Evolutionary conservation across 2,113 vertebrate species (phyloP), one percentile per base, ranked within the genome.

Genomic region (Thomomys bottae): DNA sequence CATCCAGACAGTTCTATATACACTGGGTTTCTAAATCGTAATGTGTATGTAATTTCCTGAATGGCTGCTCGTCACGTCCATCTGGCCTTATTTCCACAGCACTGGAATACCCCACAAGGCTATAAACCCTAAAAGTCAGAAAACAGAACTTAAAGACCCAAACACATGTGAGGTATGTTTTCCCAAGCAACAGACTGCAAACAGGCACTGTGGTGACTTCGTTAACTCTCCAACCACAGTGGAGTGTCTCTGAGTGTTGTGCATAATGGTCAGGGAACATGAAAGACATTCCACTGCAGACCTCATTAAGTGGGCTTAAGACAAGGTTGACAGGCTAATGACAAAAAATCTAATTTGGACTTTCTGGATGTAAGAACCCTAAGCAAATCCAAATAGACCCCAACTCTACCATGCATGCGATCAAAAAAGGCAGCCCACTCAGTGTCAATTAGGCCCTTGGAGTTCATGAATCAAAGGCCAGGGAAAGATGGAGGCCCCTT

Each of bases 1-100:
- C 92, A 96, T 95, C 94, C 95, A 95, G 95, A 94, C 91, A 96
- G 96, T 96, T 95, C 96, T 97, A 96, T 97, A 96, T 89, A 96
- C 90, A 30, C 91, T 93, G 94, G 95, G 83, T 95, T 94, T 87
- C 84, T 67, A 71, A 95, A 92, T 93, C 93, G 95, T 80, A 96
- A 90, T 96, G 96, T 95, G 94, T 96, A 64, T 88, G 87, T 89
- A 94, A 95, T 96, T 95, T 94, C 93, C 95, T 61, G 92, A 96
- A 94, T 93, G 96, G 92, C 95, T 96, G 95, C 72, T 89, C 92
- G 96, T 96, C 93, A 92, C 66, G 93, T 95, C 96, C 96, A 96
- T 96, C 96, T 97, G 96, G 38, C 95, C 93, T 89, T 96, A 96
- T 96, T 96, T 97, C 95, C 90, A 94, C 87, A 81, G 95, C 94